Evolutionary conservation across 2,797 vertebrate genomes (phyloP), one percentile per base, ranked within the genome.

Genomic region (Oophaga sylvatica): DNA sequence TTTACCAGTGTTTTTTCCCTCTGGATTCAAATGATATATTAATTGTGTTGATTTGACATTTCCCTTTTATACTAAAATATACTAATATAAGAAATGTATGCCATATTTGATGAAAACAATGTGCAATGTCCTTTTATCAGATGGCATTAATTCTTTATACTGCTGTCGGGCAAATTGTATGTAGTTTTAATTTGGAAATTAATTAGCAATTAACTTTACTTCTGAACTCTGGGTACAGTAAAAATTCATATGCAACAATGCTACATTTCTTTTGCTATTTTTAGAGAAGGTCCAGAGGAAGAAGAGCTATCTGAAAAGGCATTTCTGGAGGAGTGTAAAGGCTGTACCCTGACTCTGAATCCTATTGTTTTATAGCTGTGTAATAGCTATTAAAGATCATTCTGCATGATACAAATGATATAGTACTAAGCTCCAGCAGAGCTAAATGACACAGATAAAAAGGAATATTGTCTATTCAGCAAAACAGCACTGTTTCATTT

Each of bases 331-430:
- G 67, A 73, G 79, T 68, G 5, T 81, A 41, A 81, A 87, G 22
- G 35, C 85, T 56, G 65, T 29, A 29, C 60, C 19, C 79, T 87
- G 67, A 87, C 67, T 75, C 53, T 45, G 29, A 60, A 26, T 45
- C 35, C 79, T 48, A 87, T 87, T 87, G 85, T 87, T 87, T 56
- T 81, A 35, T 5, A 63, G 59, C 20, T 53, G 22, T 17, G 26
- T 41, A 20, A 62, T 56, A 26, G 79, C 79, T 87, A 87, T 87
- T 87, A 71, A 73, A 48, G 19, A 80, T 87, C 57, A 81, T 75
- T 87, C 56, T 81, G 78, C 67, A 62, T 63, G 79, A 41, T 68
- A 71, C 35, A 81, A 87, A 87, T 81, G 67, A 75, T 81, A 87
- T 22, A 81, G 78, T 62, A 75, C 67, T 73, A 78, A 81, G 63